These are phyloP conservation scores for Lagodon rhomboides DNA, from an alignment of 2,797 vertebrate species.

Conservation along the genomic window DNA sequence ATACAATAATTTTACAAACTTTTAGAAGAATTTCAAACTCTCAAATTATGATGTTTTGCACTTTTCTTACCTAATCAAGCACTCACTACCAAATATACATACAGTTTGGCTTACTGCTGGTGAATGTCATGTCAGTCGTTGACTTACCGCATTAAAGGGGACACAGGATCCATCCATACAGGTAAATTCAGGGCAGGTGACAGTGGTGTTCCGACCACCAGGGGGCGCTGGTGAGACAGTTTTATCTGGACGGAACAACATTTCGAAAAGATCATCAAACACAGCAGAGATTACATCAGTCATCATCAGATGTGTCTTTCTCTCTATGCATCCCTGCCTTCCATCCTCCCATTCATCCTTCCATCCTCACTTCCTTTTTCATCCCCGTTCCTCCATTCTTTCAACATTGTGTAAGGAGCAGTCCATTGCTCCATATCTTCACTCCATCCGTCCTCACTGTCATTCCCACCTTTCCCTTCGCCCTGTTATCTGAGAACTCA, in stretches of 20 bases:
- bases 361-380: background rate
- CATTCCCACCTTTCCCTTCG: background rate
- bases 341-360: background rate
- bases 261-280: constrained; percentile 14
- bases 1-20: background rate
- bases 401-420: background rate
- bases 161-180: constrained; percentile 88
- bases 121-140: fast-evolving
- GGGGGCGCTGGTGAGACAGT: constrained; percentile 66
- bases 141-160: constrained; percentile 85
- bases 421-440: background rate
- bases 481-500: constrained; percentile 65
- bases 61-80: no score
- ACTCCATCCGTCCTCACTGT: background rate
- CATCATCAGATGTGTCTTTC: background rate
- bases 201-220: constrained; percentile 71
- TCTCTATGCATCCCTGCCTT: background rate
- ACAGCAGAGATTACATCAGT: background rate
- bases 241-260: constrained; percentile 65
- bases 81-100: background rate
- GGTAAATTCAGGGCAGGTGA: constrained; percentile 87
- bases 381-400: background rate
- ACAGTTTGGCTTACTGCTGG: background rate
- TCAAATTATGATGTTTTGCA: background rate
- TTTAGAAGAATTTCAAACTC: background rate